phyloP scores from a whole-genome alignment of 64 coral and sea anemone genomes.

The Acropora yongei region DNA sequence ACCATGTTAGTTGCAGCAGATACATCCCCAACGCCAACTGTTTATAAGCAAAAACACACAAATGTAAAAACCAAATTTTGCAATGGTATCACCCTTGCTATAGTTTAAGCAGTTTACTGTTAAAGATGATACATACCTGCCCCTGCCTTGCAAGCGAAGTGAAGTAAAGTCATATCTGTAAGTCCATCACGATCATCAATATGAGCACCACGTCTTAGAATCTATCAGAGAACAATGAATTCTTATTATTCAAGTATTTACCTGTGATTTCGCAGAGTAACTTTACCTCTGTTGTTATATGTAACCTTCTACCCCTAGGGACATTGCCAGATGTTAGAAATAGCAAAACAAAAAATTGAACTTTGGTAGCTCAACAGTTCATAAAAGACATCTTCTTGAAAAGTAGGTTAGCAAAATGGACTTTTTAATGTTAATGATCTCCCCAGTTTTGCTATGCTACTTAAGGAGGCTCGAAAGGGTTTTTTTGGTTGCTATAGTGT shows the following conservation, averaged over 20 bases:
- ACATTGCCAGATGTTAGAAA: too few species aligned
- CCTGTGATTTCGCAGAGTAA: background rate
- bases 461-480: too few species aligned
- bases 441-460: too few species aligned
- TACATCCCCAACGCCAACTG: constrained; percentile 98
- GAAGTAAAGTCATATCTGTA: constrained; percentile 89
- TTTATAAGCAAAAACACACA: background rate
- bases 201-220: constrained; percentile 82
- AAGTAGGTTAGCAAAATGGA: too few species aligned
- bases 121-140: constrained; percentile 65
- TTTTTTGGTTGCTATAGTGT: too few species aligned
- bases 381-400: too few species aligned
- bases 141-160: constrained; percentile 96
- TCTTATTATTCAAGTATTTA: background rate
- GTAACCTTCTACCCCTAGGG: too few species aligned
- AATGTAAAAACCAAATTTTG: background rate
- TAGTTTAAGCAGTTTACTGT: background rate
- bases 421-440: too few species aligned
- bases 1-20: constrained; percentile 75
- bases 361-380: too few species aligned
- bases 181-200: constrained; percentile 92
- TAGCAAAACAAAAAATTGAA: too few species aligned
- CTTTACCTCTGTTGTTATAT: too few species aligned
- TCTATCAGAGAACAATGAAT: background rate
- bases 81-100: too few species aligned